phyloP scores from a whole-genome alignment of 1,140 invertebrate species.

The Drosophila albomicans region DNA sequence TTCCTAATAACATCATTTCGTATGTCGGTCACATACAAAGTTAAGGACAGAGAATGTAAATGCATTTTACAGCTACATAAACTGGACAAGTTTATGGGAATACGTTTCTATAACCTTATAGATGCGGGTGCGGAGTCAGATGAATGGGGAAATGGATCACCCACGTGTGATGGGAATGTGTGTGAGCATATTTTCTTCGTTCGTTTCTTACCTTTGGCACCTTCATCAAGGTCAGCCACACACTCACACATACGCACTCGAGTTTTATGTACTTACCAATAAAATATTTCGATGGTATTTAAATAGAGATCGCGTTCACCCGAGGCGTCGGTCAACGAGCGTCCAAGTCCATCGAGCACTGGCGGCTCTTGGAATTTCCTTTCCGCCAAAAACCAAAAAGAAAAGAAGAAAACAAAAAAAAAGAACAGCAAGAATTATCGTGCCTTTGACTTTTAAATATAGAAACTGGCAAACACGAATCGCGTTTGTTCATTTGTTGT shows the following conservation, averaged over 20 bases:
- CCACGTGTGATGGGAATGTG: constrained; percentile 28
- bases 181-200: constrained; percentile 2
- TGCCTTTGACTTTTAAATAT: constrained; percentile 79
- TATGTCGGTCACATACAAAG: neutral
- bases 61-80: constrained; percentile 54
- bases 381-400: constrained; percentile 20
- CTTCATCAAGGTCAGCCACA: constrained; percentile 62
- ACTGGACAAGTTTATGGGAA: constrained; percentile 61
- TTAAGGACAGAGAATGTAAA: constrained; percentile 30
- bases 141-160: constrained; percentile 31
- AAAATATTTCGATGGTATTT: constrained; percentile 73
- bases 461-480: constrained; percentile 64
- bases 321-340: constrained; percentile 37
- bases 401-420: neutral
- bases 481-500: constrained; percentile 32
- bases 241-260: constrained; percentile 27
- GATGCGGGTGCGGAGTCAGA: constrained; percentile 15
- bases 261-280: constrained; percentile 79
- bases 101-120: neutral
- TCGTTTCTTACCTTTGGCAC: constrained; percentile 64
- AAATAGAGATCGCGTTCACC: constrained; percentile 63
- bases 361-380: constrained; percentile 65
- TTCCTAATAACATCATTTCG: neutral
- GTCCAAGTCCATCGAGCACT: constrained; percentile 39
- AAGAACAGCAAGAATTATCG: constrained; percentile 37